A percentile compares a stretch with the other conserved stretches of the same genome.
These are phyloP conservation scores for Drosophila prolongata DNA, from an alignment of 2,888 invertebrate genomes.

Conservation along the genomic window DNA sequence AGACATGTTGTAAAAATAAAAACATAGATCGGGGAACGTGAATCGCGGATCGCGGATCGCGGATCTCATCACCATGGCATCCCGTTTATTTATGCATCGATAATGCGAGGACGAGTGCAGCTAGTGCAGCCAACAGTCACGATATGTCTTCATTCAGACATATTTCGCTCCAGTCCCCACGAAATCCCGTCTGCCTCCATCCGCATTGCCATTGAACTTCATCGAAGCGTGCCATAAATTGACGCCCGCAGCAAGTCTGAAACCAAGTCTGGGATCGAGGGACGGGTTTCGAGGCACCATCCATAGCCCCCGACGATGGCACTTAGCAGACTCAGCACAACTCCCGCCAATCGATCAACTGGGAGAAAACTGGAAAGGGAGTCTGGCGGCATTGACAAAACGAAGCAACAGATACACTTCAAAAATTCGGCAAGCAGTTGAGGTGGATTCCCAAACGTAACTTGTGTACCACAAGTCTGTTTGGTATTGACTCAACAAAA, in stretches of 20 bases:
- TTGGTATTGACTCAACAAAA: too few relatives aligned
- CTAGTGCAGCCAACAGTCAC: constrained; percentile 12
- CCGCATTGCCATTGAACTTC: constrained; percentile 69
- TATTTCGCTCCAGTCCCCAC: neutral
- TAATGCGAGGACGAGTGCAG: constrained; percentile 62
- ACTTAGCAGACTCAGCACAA: constrained; percentile 51
- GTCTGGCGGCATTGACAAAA: constrained; percentile 9
- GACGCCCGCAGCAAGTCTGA: constrained; percentile 56
- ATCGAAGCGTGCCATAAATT: constrained; percentile 80
- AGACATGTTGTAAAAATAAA: constrained; percentile 25
- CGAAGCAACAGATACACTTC: neutral
- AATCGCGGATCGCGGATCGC: neutral
- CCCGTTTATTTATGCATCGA: constrained; percentile 67
- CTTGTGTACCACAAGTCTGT: too few relatives aligned
- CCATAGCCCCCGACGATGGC: constrained; percentile 30
- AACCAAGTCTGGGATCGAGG: constrained; percentile 1
- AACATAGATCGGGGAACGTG: neutral
- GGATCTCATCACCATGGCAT: constrained; percentile 10
- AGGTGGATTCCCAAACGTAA: too few relatives aligned
- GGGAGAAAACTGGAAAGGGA: constrained; percentile 32
- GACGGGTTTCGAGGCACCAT: neutral
- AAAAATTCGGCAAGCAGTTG: neutral
- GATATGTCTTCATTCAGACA: constrained; percentile 11
- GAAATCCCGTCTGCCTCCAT: neutral
- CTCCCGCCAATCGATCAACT: constrained; percentile 56